Evolutionary conservation across 2,797 vertebrate genomes (phyloP).

Genomic region (Chelmon rostratus): DNA sequence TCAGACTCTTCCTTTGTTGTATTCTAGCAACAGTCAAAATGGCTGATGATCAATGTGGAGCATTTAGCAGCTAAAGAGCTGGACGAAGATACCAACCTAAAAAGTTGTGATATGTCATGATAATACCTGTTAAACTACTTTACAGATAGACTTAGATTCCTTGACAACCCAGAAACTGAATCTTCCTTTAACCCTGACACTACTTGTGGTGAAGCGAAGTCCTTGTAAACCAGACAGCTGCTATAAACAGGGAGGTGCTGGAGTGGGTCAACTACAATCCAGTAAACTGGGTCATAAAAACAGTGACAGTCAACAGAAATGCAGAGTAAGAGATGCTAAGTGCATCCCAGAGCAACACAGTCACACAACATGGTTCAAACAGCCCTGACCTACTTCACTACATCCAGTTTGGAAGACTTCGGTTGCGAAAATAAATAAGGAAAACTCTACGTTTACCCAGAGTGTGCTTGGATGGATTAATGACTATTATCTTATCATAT

Average conservation of each 20-base stretch:
- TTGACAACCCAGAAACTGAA: not conserved
- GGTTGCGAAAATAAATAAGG: conserved; percentile 14
- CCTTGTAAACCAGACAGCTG: conserved; percentile 48
- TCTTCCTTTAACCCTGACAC: not conserved
- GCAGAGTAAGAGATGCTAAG: conserved; percentile 48
- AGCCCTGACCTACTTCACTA: conserved; percentile 46
- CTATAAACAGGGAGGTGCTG: conserved; percentile 14
- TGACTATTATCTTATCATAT: conserved; percentile 4
- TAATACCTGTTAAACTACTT: not conserved
- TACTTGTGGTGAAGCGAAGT: conserved; percentile 9
- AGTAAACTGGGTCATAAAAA: conserved; percentile 74
- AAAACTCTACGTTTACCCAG: not conserved
- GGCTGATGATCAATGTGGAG: not conserved
- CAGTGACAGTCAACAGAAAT: conserved; percentile 62
- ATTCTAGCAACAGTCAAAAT: too few relatives aligned
- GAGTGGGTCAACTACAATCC: conserved; percentile 55
- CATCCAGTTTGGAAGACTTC: conserved; percentile 25
- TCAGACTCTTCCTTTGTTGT: too few relatives aligned
- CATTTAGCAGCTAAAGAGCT: not conserved
- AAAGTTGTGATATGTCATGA: not conserved
- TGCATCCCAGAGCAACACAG: conserved; percentile 77
- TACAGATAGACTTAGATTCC: not conserved
- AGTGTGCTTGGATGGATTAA: not conserved
- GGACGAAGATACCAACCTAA: not conserved
- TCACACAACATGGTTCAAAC: conserved; percentile 41